Conservation (phyloP, 2,797 vertebrate species). For the Zenarchopterus dispar region DNA sequence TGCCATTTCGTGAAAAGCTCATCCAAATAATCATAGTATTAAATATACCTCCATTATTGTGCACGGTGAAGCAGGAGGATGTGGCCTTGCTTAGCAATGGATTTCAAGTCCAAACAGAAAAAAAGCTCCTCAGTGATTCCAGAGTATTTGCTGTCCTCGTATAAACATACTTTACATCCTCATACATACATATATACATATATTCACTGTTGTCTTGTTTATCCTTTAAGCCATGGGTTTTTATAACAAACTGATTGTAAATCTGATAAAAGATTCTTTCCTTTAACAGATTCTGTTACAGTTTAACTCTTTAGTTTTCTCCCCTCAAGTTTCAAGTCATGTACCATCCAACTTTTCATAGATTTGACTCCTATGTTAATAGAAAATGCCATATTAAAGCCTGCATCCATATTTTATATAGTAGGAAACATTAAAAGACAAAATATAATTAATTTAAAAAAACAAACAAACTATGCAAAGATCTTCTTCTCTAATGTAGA, state of each 20-base stretch:
- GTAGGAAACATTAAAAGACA: constrained; percentile 33
- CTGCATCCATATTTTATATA: constrained; percentile 27
- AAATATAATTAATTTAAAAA: constrained; percentile 45
- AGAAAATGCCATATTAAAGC: constrained; percentile 52
- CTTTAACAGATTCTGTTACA: constrained; percentile 67
- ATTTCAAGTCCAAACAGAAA: constrained; percentile 27
- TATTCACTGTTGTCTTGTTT: constrained; percentile 37
- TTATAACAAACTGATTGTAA: constrained; percentile 14
- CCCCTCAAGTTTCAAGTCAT: constrained; percentile 37
- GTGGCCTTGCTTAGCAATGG: constrained; percentile 21
- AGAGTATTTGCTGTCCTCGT: constrained; percentile 41
- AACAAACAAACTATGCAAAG: constrained; percentile 34
- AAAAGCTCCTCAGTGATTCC: constrained; percentile 23
- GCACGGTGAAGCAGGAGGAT: constrained; percentile 1
- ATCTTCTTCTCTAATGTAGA: constrained; percentile 33
- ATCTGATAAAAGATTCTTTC: constrained; percentile 52
- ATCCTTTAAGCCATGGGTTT: constrained; percentile 35
- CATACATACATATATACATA: not conserved
- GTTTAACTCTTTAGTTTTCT: constrained; percentile 64
- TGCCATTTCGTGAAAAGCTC: constrained; percentile 35
- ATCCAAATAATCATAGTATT: constrained; percentile 50
- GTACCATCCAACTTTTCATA: constrained; percentile 58
- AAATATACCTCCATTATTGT: constrained; percentile 46
- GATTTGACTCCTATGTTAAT: constrained; percentile 41
- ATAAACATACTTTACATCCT: constrained; percentile 4